phyloP scores from a whole-genome alignment of 2,113 vertebrate species.

The Strigops habroptila region DNA sequence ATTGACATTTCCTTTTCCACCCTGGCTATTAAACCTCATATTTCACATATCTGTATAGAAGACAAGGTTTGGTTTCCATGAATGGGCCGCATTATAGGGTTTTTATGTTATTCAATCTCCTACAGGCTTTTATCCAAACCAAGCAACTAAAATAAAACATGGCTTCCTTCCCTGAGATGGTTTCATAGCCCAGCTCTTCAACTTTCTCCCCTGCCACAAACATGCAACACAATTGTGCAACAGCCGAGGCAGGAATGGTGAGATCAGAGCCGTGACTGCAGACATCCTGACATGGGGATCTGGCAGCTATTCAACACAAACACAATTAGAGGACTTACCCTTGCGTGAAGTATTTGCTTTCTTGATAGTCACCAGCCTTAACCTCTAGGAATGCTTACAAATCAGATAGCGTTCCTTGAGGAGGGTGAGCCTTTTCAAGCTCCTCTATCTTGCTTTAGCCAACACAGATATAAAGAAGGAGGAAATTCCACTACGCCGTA shows the following conservation, averaged over 20 bases:
- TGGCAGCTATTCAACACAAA: conserved; percentile 79
- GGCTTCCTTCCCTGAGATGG: conserved; percentile 55
- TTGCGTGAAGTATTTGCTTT: conserved; percentile 79
- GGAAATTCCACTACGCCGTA: neutral
- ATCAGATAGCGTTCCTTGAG: conserved; percentile 53
- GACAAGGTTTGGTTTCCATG: conserved; percentile 33
- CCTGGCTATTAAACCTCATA: conserved; percentile 13
- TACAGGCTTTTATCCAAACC: conserved; percentile 66
- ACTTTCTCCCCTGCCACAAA: conserved; percentile 58
- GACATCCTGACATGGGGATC: conserved; percentile 74
- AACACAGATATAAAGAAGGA: conserved; percentile 33
- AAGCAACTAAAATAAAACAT: conserved; percentile 67
- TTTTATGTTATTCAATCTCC: conserved; percentile 56
- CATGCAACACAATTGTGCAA: conserved; percentile 65
- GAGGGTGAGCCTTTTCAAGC: conserved; percentile 23
- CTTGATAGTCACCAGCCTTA: conserved; percentile 70
- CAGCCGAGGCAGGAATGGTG: conserved; percentile 35
- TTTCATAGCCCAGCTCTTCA: conserved; percentile 53
- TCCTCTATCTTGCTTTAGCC: conserved; percentile 24
- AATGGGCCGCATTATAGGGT: neutral
- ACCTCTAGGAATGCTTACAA: conserved; percentile 70
- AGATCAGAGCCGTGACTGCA: conserved; percentile 67
- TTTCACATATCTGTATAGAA: conserved; percentile 30
- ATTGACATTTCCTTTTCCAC: neutral
- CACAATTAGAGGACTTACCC: conserved; percentile 81